Evolutionary conservation across 2,888 invertebrate species (phyloP).

Genomic region (Fragum fragum): DNA sequence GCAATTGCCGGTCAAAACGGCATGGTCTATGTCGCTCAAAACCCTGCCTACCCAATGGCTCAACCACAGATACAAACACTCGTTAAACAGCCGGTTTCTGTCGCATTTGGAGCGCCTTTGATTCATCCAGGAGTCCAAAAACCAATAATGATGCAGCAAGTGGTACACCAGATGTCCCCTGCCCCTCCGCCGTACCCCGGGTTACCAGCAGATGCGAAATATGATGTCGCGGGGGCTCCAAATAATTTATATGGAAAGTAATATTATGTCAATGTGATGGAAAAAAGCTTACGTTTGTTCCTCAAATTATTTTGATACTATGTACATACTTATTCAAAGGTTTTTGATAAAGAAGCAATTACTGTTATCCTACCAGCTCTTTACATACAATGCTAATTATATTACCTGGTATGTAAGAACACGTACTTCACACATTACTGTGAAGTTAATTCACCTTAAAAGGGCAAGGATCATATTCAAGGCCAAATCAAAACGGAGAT

Average conservation of each 20-base stretch:
- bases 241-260: conserved; percentile 4
- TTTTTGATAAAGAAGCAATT: too few species aligned
- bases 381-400: too few species aligned
- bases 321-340: too few species aligned
- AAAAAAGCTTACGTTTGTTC: too few species aligned
- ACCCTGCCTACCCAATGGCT: not conserved
- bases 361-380: too few species aligned
- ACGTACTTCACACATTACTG: too few species aligned
- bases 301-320: too few species aligned
- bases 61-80: not conserved
- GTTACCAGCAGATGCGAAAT: not conserved
- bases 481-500: too few species aligned
- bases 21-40: not conserved
- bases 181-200: conserved; percentile 20
- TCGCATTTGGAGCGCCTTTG: conserved; percentile 16
- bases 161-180: not conserved
- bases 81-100: conserved; percentile 10
- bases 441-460: too few species aligned
- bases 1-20: not conserved
- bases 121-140: not conserved
- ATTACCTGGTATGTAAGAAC: too few species aligned
- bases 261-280: not conserved
- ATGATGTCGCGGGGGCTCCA: conserved; percentile 2
- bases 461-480: too few species aligned
- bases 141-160: not conserved